phyloP scores from a whole-genome alignment of 2,113 vertebrate genomes.

The Hyla sarda region DNA sequence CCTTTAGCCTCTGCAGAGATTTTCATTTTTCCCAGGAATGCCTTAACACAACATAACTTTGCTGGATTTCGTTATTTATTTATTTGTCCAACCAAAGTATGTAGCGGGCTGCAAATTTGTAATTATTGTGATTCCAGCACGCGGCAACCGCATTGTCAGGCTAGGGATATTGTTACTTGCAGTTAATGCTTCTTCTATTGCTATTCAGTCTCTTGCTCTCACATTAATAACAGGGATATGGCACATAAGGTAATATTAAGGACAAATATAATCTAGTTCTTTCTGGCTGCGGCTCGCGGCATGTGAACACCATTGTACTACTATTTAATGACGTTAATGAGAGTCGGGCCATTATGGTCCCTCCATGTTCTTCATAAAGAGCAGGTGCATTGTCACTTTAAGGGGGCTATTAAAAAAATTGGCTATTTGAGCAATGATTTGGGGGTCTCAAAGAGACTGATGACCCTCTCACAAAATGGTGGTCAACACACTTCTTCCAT shows the following conservation, averaged over 20 bases:
- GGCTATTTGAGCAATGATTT: no score
- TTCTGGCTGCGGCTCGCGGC: background rate
- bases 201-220: conserved; percentile 1
- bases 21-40: background rate
- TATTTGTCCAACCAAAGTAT: background rate
- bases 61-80: conserved; percentile 12
- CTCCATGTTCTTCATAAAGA: background rate
- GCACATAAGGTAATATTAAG: conserved; percentile 35
- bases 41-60: background rate
- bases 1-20: background rate
- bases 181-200: conserved; percentile 38
- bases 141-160: background rate
- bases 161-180: conserved; percentile 10
- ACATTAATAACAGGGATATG: conserved; percentile 30
- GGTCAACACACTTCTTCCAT: no score
- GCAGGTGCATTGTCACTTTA: background rate
- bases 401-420: no score
- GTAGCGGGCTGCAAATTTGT: background rate
- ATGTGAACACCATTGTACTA: background rate
- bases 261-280: conserved; percentile 19
- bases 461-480: no score
- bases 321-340: background rate
- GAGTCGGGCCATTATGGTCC: background rate
- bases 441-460: no score
- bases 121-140: conserved; percentile 16